Base-by-base conservation (phyloP, 2,888 invertebrate species). In the Cheilosia impressa region DNA sequence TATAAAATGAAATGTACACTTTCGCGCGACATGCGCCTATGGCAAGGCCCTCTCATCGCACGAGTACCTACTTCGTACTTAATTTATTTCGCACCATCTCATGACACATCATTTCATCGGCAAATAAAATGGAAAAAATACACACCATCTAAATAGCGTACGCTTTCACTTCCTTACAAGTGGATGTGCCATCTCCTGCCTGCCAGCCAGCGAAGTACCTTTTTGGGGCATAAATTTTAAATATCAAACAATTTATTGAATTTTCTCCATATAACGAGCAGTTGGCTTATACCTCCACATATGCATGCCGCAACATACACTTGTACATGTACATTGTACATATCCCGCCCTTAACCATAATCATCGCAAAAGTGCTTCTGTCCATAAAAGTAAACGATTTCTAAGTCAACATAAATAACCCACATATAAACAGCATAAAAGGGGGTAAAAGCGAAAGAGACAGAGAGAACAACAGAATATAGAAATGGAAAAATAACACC, bases 331-430 rank as follows among this genome's bases (percentile, higher is more conserved):
- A 24, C 24, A 2, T 1, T 15, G 13, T 4, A 66, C 45, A n/a
- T 53, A 63, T 58, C 65, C 69, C 84, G 83, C 83, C 83, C 80
- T 84, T 80, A 84, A 75, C 80, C 80, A 71, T 84, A 80, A 84
- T 84, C 84, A 80, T 84, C 80, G 69, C 84, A 84, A 66, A 80
- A 84, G 79, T 75, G 60, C 65, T 84, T 71, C 80, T 76, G 47
- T 65, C 81, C 85, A 85, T 85, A 85, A 85, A 85, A 81, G 81
- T 72, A 85, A 85, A 85, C 81, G 85, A 81, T 85, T 85, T 85
- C 85, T 85, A 85, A 85, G 85, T 85, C 85, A 81, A 85, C 85
- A 85, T 85, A 81, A 85, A 85, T 80, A 85, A 77, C 81, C 80
- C 68, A 81, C 81, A 85, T 77, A 80, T 65, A 34, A 58, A 80